phyloP scores from a whole-genome alignment of 2,113 vertebrate genomes.

The Probosciger aterrimus region DNA sequence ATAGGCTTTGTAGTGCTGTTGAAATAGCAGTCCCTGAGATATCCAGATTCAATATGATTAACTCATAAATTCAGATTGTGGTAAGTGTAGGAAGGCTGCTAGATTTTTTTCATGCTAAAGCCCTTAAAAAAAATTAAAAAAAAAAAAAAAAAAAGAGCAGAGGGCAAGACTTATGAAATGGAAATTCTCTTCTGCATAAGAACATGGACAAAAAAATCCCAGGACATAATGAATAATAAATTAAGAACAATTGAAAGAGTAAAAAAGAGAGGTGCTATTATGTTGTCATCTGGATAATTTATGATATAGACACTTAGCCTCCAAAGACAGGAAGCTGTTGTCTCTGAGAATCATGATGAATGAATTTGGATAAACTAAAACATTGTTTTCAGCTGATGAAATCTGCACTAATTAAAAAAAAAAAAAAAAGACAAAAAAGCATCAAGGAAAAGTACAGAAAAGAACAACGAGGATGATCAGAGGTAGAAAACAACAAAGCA shows the following conservation, averaged over 20 bases:
- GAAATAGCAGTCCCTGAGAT: background rate
- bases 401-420: background rate
- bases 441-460: background rate
- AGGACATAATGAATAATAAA: background rate
- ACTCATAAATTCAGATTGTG: background rate
- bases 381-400: background rate
- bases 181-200: background rate
- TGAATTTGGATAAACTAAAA: background rate
- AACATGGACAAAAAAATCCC: background rate
- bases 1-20: background rate
- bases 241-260: background rate
- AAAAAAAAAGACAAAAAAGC: background rate
- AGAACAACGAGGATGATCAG: background rate
- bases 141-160: rapidly evolving
- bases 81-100: background rate
- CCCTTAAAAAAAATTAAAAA: background rate
- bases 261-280: background rate
- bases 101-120: background rate
- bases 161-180: background rate
- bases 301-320: background rate
- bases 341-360: background rate
- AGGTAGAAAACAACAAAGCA: background rate
- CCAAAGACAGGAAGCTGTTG: background rate
- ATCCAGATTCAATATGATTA: background rate
- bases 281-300: background rate